Percentiles rank a stretch among this genome's conserved stretches.
These are phyloP conservation scores for Nylanderia fulva DNA, from an alignment of 1,140 invertebrate genomes.

Conservation along the genomic window DNA sequence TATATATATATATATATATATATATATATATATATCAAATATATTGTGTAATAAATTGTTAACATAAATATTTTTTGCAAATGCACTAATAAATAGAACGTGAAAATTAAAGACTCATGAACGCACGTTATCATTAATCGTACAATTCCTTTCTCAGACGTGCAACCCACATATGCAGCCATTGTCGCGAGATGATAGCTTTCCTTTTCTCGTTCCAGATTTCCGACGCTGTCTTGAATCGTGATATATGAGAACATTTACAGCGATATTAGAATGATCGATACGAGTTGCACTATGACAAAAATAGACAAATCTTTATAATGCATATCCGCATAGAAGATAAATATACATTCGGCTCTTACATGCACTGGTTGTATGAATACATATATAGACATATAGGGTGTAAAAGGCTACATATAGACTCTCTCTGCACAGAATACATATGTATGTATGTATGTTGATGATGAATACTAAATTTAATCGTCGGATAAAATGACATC, in stretches of 20 bases:
- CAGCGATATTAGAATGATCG: constrained; percentile 53
- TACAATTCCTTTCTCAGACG: too few relatives aligned
- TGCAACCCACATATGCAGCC: neutral
- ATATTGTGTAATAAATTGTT: too few relatives aligned
- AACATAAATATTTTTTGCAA: too few relatives aligned
- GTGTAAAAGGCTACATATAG: constrained; percentile 57
- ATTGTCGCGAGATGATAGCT: neutral
- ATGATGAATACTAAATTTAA: constrained; percentile 69
- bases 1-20: too few relatives aligned
- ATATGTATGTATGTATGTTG: neutral
- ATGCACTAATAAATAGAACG: too few relatives aligned
- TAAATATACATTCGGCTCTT: constrained; percentile 33
- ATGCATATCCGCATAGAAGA: neutral
- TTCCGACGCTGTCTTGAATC: constrained; percentile 7
- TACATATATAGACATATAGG: neutral
- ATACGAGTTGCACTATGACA: constrained; percentile 41
- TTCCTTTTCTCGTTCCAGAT: constrained; percentile 39
- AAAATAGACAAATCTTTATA: constrained; percentile 57
- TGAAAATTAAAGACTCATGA: too few relatives aligned
- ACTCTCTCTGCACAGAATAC: constrained; percentile 45
- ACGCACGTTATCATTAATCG: too few relatives aligned
- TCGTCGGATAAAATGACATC: constrained; percentile 55
- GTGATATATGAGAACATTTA: constrained; percentile 15
- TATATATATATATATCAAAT: too few relatives aligned
- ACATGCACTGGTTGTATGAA: neutral